Evolutionary conservation across 2,888 invertebrate genomes (phyloP), one percentile per base, ranked within the genome.

Genomic region (Conistra vaccinii): DNA sequence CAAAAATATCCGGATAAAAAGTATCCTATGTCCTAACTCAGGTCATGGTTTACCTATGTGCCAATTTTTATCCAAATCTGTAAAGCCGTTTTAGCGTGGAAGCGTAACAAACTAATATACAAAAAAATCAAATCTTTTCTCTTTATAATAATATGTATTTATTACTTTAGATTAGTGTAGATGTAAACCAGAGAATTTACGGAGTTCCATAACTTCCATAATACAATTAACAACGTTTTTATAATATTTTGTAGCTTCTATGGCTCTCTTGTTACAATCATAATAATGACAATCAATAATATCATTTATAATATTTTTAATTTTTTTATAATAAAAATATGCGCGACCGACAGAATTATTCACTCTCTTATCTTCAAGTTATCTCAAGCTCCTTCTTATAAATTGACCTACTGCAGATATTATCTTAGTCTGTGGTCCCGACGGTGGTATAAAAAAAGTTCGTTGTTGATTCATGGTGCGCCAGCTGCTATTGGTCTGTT

Each of bases 401-500:
- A 39, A 45, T 65, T 29, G 20, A n/a, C 57, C 57, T 57, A 68
- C 71, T 80, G 78, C 17, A 63, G 60, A 75, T 72, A 62, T 48
- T 48, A 20, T 72, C 20, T 72, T 75, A 78, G 51, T 60, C 85
- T 84, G 61, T 80, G 84, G 82, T 78, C 68, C 51, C 69, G n/a
- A n/a, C n/a, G 26, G 23, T 32, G 3, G 29, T 39, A 29, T 55
- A 66, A 73, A 85, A 79, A 85, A 83, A 76, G 72, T 79, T 73
- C 57, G 69, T 82, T 82, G 79, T 82, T 85, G 79, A 81, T 84
- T 85, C 84, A 86, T 42, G 35, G 57, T 65, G 61, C 51, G 63
- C 48, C 68, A 61, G n/a, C 66, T 65, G 85, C 65, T 58, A 80
- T 84, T 82, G 80, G 85, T 66, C 55, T 58, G 69, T 65, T 69